Base-by-base conservation (phyloP, 2,888 invertebrate species). In the Macaria notata region DNA sequence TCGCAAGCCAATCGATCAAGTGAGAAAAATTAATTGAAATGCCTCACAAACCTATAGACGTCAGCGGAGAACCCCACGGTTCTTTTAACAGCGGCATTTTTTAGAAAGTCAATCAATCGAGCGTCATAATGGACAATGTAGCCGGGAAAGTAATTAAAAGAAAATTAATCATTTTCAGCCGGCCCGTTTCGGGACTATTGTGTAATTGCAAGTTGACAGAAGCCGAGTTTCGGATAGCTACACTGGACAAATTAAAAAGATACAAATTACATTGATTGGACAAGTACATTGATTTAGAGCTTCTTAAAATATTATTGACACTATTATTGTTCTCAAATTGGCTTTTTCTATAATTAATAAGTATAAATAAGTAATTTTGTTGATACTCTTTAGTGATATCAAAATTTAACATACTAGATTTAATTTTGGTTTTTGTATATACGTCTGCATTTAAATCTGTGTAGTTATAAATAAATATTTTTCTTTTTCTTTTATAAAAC, bases 21-120 rank as follows among this genome's bases (percentile, higher is more conserved):
- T 84, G 81, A 84, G 84, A 87, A 88, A 89, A 87, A 87, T 79
- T 88, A 88, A 89, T 88, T 88, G 85, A 85, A 86, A 82, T 81
- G 73, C 73, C 76, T 78, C 78, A 81, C 72, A 71, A 73, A 76
- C 71, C 71, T 67, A 69, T 70, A 70, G 70, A 71, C 69, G 68
- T 67, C 66, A 70, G 61, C 66, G 50, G 51, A 62, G 49, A 39
- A 49, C 52, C 50, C 54, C 54, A 54, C 62, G 53, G 62, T 62
- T 68, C 66, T 68, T 66, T 72, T 69, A 68, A 60, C 52, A 56
- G 45, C 56, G 56, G 46, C 58, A 56, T 57, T 59, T 59, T 52
- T 48, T 50, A n/a, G 50, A 61, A 59, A 57, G 53, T 60, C 59
- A 62, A 63, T 63, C 53, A 61, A 57, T 60, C 42, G 56, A 46